Evolutionary conservation across 2,797 vertebrate genomes (phyloP).

Genomic region (Nyctalus aviator): DNA sequence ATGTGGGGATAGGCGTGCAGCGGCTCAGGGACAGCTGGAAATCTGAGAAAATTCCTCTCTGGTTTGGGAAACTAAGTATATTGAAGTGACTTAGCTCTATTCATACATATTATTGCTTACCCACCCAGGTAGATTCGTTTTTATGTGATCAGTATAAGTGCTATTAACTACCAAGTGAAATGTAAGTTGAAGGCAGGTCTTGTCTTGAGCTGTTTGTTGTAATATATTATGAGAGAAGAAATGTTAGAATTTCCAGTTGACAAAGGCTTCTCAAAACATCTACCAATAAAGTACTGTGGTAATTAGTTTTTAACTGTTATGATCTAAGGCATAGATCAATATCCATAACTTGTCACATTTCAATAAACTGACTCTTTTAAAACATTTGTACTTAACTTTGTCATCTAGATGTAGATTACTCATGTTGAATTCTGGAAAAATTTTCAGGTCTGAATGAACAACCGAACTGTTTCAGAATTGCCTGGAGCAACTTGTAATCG

Average conservation of each 20-base stretch:
- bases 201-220: slow-evolving; percentile 12
- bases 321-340: slow-evolving; percentile 57
- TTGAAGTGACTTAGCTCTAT: background rate
- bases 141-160: background rate
- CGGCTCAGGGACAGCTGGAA: background rate
- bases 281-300: slow-evolving; percentile 20
- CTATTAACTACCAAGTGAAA: background rate
- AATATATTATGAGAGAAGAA: slow-evolving; percentile 10
- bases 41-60: background rate
- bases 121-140: background rate
- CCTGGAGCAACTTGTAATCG: slow-evolving; percentile 68
- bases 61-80: background rate
- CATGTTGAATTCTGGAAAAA: slow-evolving; percentile 66
- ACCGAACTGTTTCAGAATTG: slow-evolving; percentile 68
- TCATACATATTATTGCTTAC: background rate
- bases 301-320: slow-evolving; percentile 67
- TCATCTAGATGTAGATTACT: slow-evolving; percentile 47
- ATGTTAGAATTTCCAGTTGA: slow-evolving; percentile 49
- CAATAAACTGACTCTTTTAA: background rate
- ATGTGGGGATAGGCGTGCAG: background rate
- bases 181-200: background rate
- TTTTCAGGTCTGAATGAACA: slow-evolving; percentile 65
- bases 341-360: slow-evolving; percentile 58
- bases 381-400: slow-evolving; percentile 67
- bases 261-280: slow-evolving; percentile 30